Evolutionary conservation across 2,113 vertebrate genomes (phyloP), one percentile per base, ranked within the genome.

Genomic region (Pogona vitticeps): DNA sequence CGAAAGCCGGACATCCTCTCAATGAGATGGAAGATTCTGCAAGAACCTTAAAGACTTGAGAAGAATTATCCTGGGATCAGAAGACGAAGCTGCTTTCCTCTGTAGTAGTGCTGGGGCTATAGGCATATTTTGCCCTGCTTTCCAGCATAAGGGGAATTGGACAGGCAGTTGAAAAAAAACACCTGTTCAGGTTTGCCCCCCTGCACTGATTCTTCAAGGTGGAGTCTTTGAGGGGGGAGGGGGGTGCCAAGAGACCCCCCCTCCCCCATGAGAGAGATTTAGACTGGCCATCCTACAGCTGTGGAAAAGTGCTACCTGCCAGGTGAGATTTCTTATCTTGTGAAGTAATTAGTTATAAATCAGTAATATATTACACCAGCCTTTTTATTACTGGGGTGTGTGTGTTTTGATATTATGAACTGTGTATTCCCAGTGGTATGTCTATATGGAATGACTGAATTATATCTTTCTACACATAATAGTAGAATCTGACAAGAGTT

Each of bases 221-320:
- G 72, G 87, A 31, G 10, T 17, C 70, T 85, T 80, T 56, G 83
- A 76, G 75, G 83, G 88, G 88, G 83, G 83, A 84, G 88, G 88
- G 85, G 88, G 88, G 78, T 81, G 46, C 71, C 88, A 40, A 76
- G 61, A 76, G 61, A 42, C 83, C 88, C 88, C 46, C 85, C 88
- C 88, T 88, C 88, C 88, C 88, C 88, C 88, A 81, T 38, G 71
- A 85, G 83, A 88, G 77, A 42, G 33, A 31, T 58, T 85, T 40
- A 33, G 46, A 26, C 33, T 75, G 36, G 61, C 61, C 5, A 61
- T 23, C 26, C 33, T 76, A 40, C 83, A 81, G 40, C 58, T 76
- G 12, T 76, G 61, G 61, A 40, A 38, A 75, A 31, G 63, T 18
- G 33, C 21, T 26, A 42, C 36, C 61, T 59, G 31, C 23, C 88